A percentile compares a stretch with the other conserved stretches of the same genome.
Evolutionary conservation across 2,888 invertebrate species (phyloP).

Genomic region (Pterostichus madidus): DNA sequence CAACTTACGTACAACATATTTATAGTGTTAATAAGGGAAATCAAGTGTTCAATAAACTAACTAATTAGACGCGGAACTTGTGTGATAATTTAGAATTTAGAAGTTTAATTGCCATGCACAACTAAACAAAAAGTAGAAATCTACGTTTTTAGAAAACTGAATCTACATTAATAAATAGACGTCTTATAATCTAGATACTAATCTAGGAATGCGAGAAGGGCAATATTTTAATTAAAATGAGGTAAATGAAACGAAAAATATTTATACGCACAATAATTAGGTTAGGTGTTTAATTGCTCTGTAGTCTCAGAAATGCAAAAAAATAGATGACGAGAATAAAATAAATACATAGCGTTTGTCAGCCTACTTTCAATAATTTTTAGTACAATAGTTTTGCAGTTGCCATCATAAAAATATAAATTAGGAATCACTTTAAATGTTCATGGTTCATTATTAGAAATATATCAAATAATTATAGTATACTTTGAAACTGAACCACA

Average conservation of each 20-base stretch:
- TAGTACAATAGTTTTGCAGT: too few species aligned
- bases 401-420: too few species aligned
- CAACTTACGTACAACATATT: not conserved
- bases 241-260: not conserved
- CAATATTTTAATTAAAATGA: not conserved
- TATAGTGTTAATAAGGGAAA: not conserved
- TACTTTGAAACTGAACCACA: too few species aligned
- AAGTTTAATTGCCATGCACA: not conserved
- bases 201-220: not conserved
- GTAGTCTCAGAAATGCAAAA: not conserved
- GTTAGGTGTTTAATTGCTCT: not conserved
- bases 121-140: not conserved
- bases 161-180: not conserved
- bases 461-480: too few species aligned
- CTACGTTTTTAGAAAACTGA: not conserved
- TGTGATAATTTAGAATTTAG: not conserved
- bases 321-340: too few species aligned
- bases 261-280: not conserved
- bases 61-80: conserved; percentile 14
- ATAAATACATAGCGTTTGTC: too few species aligned
- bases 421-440: too few species aligned
- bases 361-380: too few species aligned
- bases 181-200: not conserved
- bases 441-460: too few species aligned
- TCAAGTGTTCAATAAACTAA: not conserved